phyloP scores from a whole-genome alignment of 2,888 invertebrate species.

The Ectemnius lituratus region DNA sequence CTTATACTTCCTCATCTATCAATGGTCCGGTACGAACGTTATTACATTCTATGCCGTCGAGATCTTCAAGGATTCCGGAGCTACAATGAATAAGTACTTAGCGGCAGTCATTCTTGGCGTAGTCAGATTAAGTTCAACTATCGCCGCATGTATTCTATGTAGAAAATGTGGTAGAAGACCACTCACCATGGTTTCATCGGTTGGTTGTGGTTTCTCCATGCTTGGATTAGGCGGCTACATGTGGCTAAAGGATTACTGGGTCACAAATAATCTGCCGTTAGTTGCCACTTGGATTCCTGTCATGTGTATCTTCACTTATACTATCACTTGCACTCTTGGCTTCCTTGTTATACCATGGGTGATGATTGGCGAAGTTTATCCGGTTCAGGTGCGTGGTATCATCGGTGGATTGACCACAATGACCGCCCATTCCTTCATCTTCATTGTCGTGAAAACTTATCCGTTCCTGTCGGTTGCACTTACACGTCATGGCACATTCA shows the following conservation, averaged over 20 bases:
- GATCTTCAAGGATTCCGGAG: slow-evolving; percentile 82
- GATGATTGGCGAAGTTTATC: slow-evolving; percentile 87
- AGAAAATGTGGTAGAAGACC: slow-evolving; percentile 82
- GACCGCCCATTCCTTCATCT: slow-evolving; percentile 83
- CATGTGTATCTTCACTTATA: slow-evolving; percentile 81
- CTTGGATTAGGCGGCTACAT: slow-evolving; percentile 81
- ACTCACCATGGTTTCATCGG: slow-evolving; percentile 82
- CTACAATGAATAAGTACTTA: slow-evolving; percentile 80
- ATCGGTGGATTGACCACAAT: slow-evolving; percentile 85
- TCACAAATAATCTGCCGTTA: slow-evolving; percentile 72
- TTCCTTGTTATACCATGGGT: slow-evolving; percentile 86
- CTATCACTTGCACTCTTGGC: slow-evolving; percentile 82
- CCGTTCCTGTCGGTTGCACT: slow-evolving; percentile 79
- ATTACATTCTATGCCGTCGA: slow-evolving; percentile 85
- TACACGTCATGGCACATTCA: slow-evolving; percentile 82
- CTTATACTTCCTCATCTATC: slow-evolving; percentile 84
- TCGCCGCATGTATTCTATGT: slow-evolving; percentile 82
- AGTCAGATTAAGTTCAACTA: slow-evolving; percentile 82
- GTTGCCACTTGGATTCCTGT: slow-evolving; percentile 82
- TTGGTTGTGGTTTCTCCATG: slow-evolving; percentile 84
- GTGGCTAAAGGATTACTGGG: slow-evolving; percentile 80
- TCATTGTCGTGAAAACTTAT: slow-evolving; percentile 85
- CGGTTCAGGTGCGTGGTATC: slow-evolving; percentile 83
- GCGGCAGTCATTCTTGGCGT: slow-evolving; percentile 82
- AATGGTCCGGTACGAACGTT: slow-evolving; percentile 85